Percentiles rank a stretch among this genome's conserved stretches.
phyloP scores from a whole-genome alignment of 1,140 invertebrate genomes.

The Anoplophora glabripennis region DNA sequence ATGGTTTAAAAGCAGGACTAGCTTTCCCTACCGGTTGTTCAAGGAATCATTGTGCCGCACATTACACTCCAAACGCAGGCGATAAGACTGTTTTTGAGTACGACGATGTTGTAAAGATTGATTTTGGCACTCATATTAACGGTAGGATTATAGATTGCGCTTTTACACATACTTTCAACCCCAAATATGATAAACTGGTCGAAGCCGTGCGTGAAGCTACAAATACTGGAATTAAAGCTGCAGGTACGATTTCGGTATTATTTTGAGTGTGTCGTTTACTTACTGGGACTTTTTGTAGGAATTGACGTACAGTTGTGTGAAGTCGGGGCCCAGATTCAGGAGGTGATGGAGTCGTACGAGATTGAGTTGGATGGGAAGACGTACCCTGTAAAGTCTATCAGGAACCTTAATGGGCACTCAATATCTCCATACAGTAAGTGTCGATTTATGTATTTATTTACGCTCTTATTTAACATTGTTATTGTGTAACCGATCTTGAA shows the following conservation, averaged over 20 bases:
- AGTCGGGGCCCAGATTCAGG: constrained; percentile 96
- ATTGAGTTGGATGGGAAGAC: constrained; percentile 96
- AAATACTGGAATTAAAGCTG: constrained; percentile 90
- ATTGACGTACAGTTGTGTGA: constrained; percentile 98
- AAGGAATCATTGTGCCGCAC: constrained; percentile 97
- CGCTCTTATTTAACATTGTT: not conserved
- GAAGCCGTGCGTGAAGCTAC: constrained; percentile 97
- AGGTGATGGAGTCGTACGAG: constrained; percentile 99
- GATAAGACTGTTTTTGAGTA: constrained; percentile 92
- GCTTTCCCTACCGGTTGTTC: constrained; percentile 99
- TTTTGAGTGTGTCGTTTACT: not conserved
- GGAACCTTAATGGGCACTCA: constrained; percentile 98
- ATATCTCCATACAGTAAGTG: constrained; percentile 91
- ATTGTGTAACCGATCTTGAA: constrained; percentile 8
- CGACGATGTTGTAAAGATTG: constrained; percentile 99
- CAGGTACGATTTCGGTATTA: constrained; percentile 26
- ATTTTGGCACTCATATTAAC: constrained; percentile 99
- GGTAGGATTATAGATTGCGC: constrained; percentile 99
- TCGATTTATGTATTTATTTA: no score
- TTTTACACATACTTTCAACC: constrained; percentile 95
- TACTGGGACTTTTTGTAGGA: constrained; percentile 54
- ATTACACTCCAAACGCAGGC: constrained; percentile 99
- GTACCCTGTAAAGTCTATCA: constrained; percentile 95
- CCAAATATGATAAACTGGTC: constrained; percentile 92
- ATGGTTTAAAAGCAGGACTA: constrained; percentile 92